Evolutionary conservation across 2,888 invertebrate genomes (phyloP).

Genomic region (Dolomedes plantarius): DNA sequence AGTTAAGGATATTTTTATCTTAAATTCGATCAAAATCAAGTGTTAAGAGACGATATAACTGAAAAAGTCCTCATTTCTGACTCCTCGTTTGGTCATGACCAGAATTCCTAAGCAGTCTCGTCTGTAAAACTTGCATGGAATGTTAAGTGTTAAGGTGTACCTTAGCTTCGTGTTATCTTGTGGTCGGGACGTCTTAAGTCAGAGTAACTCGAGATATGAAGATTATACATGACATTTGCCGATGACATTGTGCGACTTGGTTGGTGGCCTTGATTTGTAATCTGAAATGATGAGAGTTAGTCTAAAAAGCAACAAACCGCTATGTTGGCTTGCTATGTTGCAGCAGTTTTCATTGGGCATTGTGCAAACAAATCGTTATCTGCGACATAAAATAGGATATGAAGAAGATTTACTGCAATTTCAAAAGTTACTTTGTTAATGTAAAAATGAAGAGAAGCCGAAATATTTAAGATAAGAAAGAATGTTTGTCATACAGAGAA

Average conservation of each 20-base stretch:
- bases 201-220: conserved; percentile 33
- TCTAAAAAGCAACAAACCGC: neutral
- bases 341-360: neutral
- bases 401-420: neutral
- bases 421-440: no score
- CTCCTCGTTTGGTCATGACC: conserved; percentile 22
- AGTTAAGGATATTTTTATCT: conserved; percentile 34
- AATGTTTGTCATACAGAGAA: no score
- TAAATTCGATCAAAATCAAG: conserved; percentile 39
- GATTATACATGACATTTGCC: conserved; percentile 45
- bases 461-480: no score
- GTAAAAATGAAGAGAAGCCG: no score
- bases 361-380: neutral
- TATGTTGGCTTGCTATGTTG: neutral
- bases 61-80: conserved; percentile 22
- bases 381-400: neutral
- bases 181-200: conserved; percentile 30
- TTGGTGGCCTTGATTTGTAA: conserved; percentile 55
- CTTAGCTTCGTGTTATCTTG: conserved; percentile 27
- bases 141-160: conserved; percentile 22
- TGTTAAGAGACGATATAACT: conserved; percentile 54
- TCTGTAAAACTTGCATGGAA: neutral
- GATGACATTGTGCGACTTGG: conserved; percentile 24
- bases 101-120: conserved; percentile 31
- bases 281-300: neutral